Base-by-base conservation (phyloP, 2,113 vertebrate species). In the Xenus cinereus region DNA sequence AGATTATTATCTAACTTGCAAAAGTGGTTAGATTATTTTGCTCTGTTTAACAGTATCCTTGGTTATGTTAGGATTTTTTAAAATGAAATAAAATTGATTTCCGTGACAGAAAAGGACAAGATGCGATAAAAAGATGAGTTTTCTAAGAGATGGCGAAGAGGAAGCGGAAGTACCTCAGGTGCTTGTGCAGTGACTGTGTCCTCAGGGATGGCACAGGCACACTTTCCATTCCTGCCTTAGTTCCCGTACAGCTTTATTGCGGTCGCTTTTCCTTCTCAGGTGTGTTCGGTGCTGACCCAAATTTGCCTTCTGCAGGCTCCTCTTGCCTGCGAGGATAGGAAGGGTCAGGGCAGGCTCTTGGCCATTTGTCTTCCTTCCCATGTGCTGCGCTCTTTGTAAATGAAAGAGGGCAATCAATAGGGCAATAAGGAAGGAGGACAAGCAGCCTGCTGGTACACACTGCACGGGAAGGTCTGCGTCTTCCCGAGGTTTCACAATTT, bases 331-430 rank as follows among this genome's bases (percentile, higher is more conserved):
- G 30, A 84, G 77, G 53, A 85, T 60, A 30, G 37, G 80, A 93
- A 39, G 64, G 83, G 73, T 88, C 84, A 32, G 45, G 66, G 91
- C 73, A 83, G 39, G 56, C 57, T 78, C 50, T 43, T 68, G 63
- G 54, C 51, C 57, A 48, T 95, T 97, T 85, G 66, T 93, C 92
- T 94, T 93, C 51, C 66, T 86, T 90, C 93, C 72, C 68, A 66
- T 94, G 92, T 56, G 73, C 62, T 11, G 9, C 1, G 3, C 87
- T 94, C 92, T 97, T 91, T 91, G 64, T 96, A 90, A 95, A 88
- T 92, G 71, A 94, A 94, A 92, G 81, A 96, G 84, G 82, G 87
- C 81, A 84, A 94, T 97, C 95, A 82, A 94, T 95, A 96, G 93
- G 90, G 91, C 90, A 94, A 37, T 64, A 79, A 93, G 90, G 74